Evolutionary conservation across 1,140 invertebrate species (phyloP).

Genomic region (Triops cancriformis): DNA sequence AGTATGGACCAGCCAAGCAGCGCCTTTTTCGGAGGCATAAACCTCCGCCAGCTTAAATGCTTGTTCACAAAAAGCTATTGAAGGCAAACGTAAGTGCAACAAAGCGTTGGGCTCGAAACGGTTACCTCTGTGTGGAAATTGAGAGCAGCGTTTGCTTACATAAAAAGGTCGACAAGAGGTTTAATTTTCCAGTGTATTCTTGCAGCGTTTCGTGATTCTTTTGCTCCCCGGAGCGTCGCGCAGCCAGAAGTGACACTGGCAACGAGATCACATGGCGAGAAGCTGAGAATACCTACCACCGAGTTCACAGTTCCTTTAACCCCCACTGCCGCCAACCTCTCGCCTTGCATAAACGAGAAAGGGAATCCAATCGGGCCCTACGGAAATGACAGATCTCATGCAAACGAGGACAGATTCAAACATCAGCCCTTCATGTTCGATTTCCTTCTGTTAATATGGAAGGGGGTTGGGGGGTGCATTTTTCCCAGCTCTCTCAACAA

Average conservation of each 20-base stretch:
- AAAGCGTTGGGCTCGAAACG: background rate
- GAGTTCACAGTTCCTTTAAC: conserved; percentile 1
- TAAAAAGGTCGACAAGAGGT: background rate
- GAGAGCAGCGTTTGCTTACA: background rate
- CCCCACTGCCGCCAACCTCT: background rate
- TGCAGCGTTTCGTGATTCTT: background rate
- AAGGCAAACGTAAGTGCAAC: background rate
- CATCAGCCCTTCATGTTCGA: background rate
- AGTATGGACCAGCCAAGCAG: no score
- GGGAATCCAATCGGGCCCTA: background rate
- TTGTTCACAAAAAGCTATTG: no score
- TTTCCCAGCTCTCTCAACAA: no score
- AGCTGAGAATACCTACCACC: background rate
- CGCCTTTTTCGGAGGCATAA: no score
- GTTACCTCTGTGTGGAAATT: background rate
- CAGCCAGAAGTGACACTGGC: conserved; percentile 1
- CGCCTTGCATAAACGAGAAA: conserved; percentile 2
- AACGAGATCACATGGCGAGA: background rate
- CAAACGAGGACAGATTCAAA: background rate
- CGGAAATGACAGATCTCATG: background rate
- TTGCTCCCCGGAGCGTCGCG: background rate
- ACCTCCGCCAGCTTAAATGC: no score
- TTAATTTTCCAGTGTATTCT: background rate
- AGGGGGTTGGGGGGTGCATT: no score
- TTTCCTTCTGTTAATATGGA: no score